Evolutionary conservation across 2,113 vertebrate genomes (phyloP), one percentile per base, ranked within the genome.

Genomic region (Oceanites oceanicus): DNA sequence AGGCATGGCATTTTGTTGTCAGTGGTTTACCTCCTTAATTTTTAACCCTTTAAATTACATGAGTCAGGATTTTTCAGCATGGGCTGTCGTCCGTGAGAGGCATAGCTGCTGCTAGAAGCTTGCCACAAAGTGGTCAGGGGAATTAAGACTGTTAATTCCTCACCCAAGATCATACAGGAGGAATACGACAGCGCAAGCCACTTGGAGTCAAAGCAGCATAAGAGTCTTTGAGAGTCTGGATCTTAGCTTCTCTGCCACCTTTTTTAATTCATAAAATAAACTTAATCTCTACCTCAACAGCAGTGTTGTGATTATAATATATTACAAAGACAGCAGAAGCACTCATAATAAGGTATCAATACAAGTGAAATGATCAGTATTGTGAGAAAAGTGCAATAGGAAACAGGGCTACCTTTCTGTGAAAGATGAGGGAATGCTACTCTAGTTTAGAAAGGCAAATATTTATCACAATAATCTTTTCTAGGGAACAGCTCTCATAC

Each of bases 31-130:
- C 68, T 82, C 83, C 82, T 93, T 83, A 79, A 34, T 50, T 88
- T 80, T 90, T 98, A 98, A 97, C 97, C 59, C 94, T 92, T 97
- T 78, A 19, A 42, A 56, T 70, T 34, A 55, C 21, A 62, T 5
- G 42, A 74, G 47, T 67, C 61, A 34, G 20, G 38, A 45, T 27
- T 86, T 84, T 86, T 78, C 74, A 66, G n/a, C 47, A 40, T 6
- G 27, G 78, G 52, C 47, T 88, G 40, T 10, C 3, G 4, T 15
- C 30, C 3, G 3, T 9, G 30, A 85, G 44, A 65, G 50, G 12
- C 58, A 13, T 5, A 61, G 21, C 34, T 89, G 59, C 56, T 91
- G 36, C 56, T 56, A 55, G 62, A 58, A 71, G 73, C 50, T 42
- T 59, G 49, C 32, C 73, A n/a, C 38, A 32, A 44, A n/a, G 26